These are phyloP conservation scores for Epizoanthus stellaris DNA, from an alignment of 92 coral and sea anemone species.

Conservation along the genomic window DNA sequence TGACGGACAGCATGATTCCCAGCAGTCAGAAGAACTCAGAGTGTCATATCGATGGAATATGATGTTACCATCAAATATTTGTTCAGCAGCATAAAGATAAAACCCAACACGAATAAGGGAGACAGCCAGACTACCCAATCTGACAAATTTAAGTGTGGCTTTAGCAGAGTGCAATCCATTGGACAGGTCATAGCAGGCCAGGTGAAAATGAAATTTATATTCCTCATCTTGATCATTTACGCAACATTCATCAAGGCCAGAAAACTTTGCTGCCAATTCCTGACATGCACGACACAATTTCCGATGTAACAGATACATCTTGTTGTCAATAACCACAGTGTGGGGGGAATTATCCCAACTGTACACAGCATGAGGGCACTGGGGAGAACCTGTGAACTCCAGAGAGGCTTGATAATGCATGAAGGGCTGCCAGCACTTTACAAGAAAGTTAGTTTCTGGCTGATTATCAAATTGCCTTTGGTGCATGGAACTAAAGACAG, in stretches of 20 bases:
- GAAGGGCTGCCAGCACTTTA: slow-evolving; percentile 28
- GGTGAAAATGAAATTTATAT: too few relatives aligned
- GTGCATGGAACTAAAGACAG: slow-evolving; percentile 1
- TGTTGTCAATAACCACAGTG: not conserved
- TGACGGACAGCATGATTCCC: slow-evolving; percentile 21
- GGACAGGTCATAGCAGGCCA: too few relatives aligned
- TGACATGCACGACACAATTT: not conserved
- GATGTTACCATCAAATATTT: slow-evolving; percentile 19
- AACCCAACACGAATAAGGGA: too few relatives aligned
- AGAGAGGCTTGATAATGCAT: not conserved
- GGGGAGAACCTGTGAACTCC: not conserved
- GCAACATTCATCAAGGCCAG: too few relatives aligned
- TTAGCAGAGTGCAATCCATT: too few relatives aligned
- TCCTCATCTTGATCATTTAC: too few relatives aligned
- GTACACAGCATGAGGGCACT: not conserved
- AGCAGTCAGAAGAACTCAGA: not conserved
- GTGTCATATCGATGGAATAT: slow-evolving; percentile 39
- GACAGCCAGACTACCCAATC: too few relatives aligned
- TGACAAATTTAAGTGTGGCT: too few relatives aligned
- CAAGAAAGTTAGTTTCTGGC: not conserved
- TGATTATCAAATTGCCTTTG: not conserved
- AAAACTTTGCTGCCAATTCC: not conserved
- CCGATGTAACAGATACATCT: not conserved
- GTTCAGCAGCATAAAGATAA: slow-evolving; percentile 12
- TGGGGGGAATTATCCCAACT: not conserved